phyloP scores from a whole-genome alignment of 2,888 invertebrate species.

The Biston betularia region DNA sequence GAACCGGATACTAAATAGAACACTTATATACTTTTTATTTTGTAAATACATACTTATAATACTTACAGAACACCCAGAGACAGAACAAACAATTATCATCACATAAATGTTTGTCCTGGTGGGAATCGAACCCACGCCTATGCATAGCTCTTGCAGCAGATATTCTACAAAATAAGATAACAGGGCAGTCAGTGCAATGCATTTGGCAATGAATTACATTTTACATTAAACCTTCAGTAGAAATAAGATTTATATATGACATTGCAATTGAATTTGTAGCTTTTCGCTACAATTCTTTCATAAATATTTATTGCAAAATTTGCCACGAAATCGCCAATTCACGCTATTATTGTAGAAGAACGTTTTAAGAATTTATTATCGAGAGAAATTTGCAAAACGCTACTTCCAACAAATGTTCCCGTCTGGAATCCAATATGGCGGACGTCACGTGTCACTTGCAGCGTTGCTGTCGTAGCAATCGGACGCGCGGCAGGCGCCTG shows the following conservation, averaged over 20 bases:
- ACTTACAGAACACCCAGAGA: no score
- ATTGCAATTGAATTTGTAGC: constrained; percentile 5
- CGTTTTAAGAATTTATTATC: constrained; percentile 24
- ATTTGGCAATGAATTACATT: background rate
- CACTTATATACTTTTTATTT: no score
- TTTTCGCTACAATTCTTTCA: background rate
- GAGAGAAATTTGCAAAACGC: constrained; percentile 28
- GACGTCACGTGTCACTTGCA: constrained; percentile 63
- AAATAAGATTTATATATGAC: background rate
- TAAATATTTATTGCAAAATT: constrained; percentile 19
- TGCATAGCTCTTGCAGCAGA: no score
- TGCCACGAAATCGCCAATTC: constrained; percentile 4
- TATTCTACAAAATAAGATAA: no score
- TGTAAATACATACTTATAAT: no score
- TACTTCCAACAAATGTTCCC: constrained; percentile 38
- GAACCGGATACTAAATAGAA: no score
- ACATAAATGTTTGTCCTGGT: no score
- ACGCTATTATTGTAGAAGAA: constrained; percentile 15
- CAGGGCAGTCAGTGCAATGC: no score
- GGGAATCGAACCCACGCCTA: no score
- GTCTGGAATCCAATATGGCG: constrained; percentile 62
- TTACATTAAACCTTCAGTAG: background rate
- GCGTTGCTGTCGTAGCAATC: constrained; percentile 46
- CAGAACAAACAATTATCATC: no score
- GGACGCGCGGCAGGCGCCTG: constrained; percentile 44